phyloP scores from a whole-genome alignment of 2,797 vertebrate species.

The Cyprinella venusta region DNA sequence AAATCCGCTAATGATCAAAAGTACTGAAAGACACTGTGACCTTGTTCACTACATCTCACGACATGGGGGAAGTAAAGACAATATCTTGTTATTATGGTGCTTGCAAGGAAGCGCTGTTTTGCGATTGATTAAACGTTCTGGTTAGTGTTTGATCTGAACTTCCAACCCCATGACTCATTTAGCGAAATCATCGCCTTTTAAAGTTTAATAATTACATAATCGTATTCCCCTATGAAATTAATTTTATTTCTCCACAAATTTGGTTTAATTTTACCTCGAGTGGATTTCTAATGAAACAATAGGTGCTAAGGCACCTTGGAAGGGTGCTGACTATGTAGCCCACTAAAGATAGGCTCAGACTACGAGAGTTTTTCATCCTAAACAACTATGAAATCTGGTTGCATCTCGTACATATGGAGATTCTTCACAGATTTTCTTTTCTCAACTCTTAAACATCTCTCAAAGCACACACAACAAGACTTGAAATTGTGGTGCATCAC shows the following conservation, averaged over 20 bases:
- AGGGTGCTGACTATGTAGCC: background rate
- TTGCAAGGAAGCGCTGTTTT: background rate
- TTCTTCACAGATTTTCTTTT: background rate
- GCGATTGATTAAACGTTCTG: background rate
- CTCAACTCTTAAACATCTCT: background rate
- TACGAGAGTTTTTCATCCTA: too few relatives aligned
- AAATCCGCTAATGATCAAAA: slow-evolving; percentile 30
- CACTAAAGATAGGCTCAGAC: background rate
- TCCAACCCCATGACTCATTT: background rate
- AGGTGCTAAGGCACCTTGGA: background rate
- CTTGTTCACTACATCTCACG: slow-evolving; percentile 15
- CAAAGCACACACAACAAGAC: too few relatives aligned
- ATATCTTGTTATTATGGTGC: background rate
- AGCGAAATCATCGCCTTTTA: background rate
- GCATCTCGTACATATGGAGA: background rate
- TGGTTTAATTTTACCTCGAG: background rate
- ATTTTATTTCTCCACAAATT: background rate
- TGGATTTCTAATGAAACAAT: background rate
- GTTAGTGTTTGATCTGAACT: background rate
- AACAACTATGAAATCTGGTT: too few relatives aligned
- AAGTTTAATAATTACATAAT: background rate
- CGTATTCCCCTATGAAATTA: background rate
- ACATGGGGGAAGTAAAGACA: background rate
- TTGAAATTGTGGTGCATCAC: too few relatives aligned
- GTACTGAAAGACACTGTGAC: slow-evolving; percentile 5